phyloP scores from a whole-genome alignment of 2,113 vertebrate species.

The Phalacrocorax carbo region DNA sequence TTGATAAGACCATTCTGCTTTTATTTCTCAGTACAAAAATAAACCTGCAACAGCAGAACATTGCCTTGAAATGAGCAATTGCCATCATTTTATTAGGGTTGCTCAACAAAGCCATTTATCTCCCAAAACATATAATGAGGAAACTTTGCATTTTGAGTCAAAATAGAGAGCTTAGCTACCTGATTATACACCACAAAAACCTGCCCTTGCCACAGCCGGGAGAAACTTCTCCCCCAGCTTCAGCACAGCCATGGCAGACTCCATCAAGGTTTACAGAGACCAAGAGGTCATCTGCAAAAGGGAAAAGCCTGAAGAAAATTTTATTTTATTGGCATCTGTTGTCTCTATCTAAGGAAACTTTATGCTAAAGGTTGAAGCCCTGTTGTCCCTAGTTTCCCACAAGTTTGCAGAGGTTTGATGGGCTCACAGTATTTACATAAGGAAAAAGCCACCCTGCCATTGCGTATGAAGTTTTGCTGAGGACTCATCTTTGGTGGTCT shows the following conservation, averaged over 20 bases:
- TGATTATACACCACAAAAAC: background rate
- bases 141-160: background rate
- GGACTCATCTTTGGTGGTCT: background rate
- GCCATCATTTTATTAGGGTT: background rate
- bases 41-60: background rate
- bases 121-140: background rate
- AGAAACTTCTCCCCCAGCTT: background rate
- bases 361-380: background rate
- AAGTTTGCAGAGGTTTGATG: background rate
- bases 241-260: background rate
- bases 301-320: background rate
- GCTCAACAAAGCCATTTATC: background rate
- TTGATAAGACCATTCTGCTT: background rate
- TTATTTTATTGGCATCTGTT: background rate
- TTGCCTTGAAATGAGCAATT: background rate
- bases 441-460: background rate
- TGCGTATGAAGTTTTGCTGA: background rate
- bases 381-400: rapidly evolving
- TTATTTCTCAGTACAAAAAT: background rate
- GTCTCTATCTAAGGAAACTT: background rate
- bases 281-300: background rate
- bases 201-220: background rate
- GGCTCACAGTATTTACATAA: background rate
- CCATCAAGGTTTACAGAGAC: rapidly evolving
- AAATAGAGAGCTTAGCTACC: background rate